phyloP scores from a whole-genome alignment of 2,113 vertebrate genomes.

The Eptesicus fuscus region DNA sequence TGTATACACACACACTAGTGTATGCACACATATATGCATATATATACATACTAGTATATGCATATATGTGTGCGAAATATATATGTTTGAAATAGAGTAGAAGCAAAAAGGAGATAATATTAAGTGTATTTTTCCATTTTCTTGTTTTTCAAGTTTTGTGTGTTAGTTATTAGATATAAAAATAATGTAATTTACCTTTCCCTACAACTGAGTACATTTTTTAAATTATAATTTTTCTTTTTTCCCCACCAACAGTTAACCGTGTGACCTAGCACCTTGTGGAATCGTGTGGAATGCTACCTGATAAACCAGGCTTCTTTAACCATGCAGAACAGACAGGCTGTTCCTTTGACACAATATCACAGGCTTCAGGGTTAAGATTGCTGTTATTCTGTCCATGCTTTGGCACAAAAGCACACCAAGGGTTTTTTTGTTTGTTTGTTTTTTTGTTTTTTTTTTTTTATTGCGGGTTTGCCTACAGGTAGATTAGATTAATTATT shows the following conservation, averaged over 20 bases:
- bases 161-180: constrained; percentile 4
- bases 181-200: background rate
- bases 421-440: constrained; percentile 68
- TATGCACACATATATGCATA: no score
- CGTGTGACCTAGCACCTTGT: constrained; percentile 79
- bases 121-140: constrained; percentile 27
- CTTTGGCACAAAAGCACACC: constrained; percentile 86
- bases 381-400: constrained; percentile 85
- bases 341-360: constrained; percentile 82
- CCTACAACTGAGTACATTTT: constrained; percentile 7
- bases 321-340: constrained; percentile 80
- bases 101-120: constrained; percentile 19
- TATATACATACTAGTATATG: background rate
- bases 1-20: no score
- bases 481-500: constrained; percentile 89
- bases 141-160: background rate
- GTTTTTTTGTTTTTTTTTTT: background rate
- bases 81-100: background rate
- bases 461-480: constrained; percentile 86
- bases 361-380: constrained; percentile 86
- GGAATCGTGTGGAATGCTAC: constrained; percentile 85
- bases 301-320: constrained; percentile 82
- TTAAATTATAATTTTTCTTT: constrained; percentile 70
- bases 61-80: background rate
- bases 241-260: constrained; percentile 92